Base-by-base conservation (phyloP, 2,888 invertebrate species). In the Hesperia comma region DNA sequence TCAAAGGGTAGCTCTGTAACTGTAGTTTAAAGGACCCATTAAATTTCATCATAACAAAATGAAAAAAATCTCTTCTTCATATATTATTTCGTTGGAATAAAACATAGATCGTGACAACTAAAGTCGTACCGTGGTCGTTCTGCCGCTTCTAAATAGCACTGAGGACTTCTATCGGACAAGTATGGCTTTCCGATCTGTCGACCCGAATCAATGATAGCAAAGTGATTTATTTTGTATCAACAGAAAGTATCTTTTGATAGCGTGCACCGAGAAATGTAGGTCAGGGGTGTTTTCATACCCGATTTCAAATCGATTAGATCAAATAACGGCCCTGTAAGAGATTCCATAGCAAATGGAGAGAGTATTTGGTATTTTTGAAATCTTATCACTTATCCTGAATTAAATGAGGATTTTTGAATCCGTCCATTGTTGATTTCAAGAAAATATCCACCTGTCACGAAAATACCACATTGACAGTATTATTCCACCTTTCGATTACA, bases 181-280 rank as follows among this genome's bases (percentile, higher is more conserved):
- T 53, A 61, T 37, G 61, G 51, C 19, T 61, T 37, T 40, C 37
- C 51, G 49, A 40, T 61, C 49, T 49, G 60, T 51, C 33, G 26
- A 49, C 37, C 60, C 49, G 33, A 61, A 49, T 61, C 49, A 61
- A 37, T 61, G 49, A 61, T 61, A 61, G 60, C 26, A 54, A 54
- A 43, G 53, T 54, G 60, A 66, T 60, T 66, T 66, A 66, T 43
- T 54, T 62, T 53, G 26, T 54, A 62, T 54, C 40, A 61, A 32
- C 53, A 40, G 53, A 17, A 64, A 58, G 53, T 58, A 64, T 64
- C 58, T 64, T 58, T 64, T 53, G 40, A 58, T 58, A 64, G 53
- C 43, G 49, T 26, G 49, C n/a, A 5, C 51, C 19, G 51, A 57
- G 54, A 46, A 64, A 64, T 64, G 51, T 64, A 58, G 64, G 64